Evolutionary conservation across 2,113 vertebrate genomes (phyloP).

Genomic region (Myxocyprinus asiaticus): DNA sequence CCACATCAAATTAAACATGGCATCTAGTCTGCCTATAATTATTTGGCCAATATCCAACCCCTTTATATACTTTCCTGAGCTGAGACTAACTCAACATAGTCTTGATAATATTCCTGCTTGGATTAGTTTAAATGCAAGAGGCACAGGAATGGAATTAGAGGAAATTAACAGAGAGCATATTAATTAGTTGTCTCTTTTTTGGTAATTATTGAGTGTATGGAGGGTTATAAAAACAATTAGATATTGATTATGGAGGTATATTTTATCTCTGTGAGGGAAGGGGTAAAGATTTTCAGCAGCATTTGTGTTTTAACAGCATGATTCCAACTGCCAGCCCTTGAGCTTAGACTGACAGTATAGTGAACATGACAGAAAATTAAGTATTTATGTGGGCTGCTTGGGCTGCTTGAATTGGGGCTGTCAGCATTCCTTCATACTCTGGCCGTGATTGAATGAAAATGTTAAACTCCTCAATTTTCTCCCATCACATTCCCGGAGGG

Average conservation of each 20-base stretch:
- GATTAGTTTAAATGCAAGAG: background rate
- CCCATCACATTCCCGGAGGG: constrained; percentile 3
- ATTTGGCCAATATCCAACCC: too few relatives aligned
- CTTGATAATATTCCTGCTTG: background rate
- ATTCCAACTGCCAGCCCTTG: background rate
- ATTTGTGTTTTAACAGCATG: constrained; percentile 9
- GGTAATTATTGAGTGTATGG: constrained; percentile 32
- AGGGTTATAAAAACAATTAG: constrained; percentile 39
- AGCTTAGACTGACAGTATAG: constrained; percentile 19
- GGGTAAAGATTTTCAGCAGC: background rate
- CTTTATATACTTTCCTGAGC: background rate
- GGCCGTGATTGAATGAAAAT: constrained; percentile 41
- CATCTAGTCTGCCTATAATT: too few relatives aligned
- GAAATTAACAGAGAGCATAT: constrained; percentile 16
- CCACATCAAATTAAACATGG: too few relatives aligned
- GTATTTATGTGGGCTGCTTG: constrained; percentile 44
- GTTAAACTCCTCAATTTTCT: constrained; percentile 48
- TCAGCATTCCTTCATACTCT: constrained; percentile 49
- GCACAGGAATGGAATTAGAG: background rate
- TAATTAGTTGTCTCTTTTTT: constrained; percentile 26
- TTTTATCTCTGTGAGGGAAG: background rate
- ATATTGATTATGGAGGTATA: constrained; percentile 44
- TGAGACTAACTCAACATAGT: background rate
- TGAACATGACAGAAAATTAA: constrained; percentile 46
- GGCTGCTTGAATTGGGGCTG: constrained; percentile 19